phyloP scores from a whole-genome alignment of 2,797 vertebrate species.

The Aratinga solstitialis region DNA sequence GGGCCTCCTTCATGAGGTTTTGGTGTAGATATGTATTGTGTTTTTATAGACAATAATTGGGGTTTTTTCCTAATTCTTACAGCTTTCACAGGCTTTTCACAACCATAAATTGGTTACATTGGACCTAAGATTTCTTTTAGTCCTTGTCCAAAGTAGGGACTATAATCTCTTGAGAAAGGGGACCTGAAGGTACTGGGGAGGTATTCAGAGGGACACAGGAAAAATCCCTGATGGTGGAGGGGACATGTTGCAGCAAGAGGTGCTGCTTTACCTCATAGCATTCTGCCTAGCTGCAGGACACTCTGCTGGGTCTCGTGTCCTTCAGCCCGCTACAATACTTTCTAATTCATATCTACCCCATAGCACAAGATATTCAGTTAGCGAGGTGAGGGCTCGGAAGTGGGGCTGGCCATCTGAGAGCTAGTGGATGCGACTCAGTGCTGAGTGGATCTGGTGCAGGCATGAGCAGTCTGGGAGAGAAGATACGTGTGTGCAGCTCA shows the following conservation, averaged over 20 bases:
- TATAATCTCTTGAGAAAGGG: not conserved
- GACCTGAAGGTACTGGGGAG: not conserved
- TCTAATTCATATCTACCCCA: not conserved
- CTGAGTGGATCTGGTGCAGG: not conserved
- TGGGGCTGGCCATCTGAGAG: not conserved
- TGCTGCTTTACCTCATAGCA: not conserved
- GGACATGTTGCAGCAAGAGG: not conserved
- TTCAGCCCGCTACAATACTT: not conserved
- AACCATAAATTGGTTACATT: not conserved
- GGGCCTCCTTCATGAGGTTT: not conserved
- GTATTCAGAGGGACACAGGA: not conserved
- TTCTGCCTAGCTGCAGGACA: not conserved
- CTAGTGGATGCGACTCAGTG: not conserved
- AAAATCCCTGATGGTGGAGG: not conserved
- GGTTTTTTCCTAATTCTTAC: not conserved
- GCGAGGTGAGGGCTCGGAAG: not conserved
- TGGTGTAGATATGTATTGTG: not conserved
- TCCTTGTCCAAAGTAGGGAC: not conserved
- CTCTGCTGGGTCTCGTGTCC: not conserved
- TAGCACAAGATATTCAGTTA: not conserved
- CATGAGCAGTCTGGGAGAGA: not conserved
- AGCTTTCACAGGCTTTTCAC: not conserved
- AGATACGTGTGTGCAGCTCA: not conserved
- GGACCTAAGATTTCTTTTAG: not conserved
- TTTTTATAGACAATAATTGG: not conserved